Conservation (phyloP, 2,888 invertebrate genomes). For the Spialia ferax region DNA sequence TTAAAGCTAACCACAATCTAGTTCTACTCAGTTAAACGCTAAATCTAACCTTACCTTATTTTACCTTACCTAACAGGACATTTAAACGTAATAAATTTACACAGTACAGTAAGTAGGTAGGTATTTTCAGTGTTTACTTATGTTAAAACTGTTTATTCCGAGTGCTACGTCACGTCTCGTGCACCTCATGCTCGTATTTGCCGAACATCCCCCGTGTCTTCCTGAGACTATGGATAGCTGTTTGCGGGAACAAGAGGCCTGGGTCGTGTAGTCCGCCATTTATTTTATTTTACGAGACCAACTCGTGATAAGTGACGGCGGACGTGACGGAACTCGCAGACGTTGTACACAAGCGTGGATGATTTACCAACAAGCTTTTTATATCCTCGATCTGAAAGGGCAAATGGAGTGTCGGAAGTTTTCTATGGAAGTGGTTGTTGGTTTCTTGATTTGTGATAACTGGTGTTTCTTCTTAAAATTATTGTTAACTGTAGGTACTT, state of each 20-base stretch:
- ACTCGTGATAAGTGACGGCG: constrained; percentile 67
- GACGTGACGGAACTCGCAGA: constrained; percentile 66
- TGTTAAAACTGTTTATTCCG: constrained; percentile 2
- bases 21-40: too few relatives aligned
- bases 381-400: not conserved
- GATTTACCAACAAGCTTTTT: constrained; percentile 13
- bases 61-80: too few relatives aligned
- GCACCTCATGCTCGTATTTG: constrained; percentile 1
- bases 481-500: too few relatives aligned
- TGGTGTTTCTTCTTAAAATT: not conserved
- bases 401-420: not conserved
- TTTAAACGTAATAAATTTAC: not conserved
- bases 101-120: not conserved
- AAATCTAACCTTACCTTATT: too few relatives aligned
- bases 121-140: not conserved
- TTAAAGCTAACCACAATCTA: too few relatives aligned
- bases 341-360: constrained; percentile 46
- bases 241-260: constrained; percentile 29
- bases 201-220: not conserved
- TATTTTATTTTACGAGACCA: constrained; percentile 71
- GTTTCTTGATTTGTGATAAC: not conserved
- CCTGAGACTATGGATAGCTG: not conserved
- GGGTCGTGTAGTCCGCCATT: constrained; percentile 62
- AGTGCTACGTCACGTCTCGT: not conserved
- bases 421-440: not conserved